Conservation (phyloP, 2,888 invertebrate genomes). For the Morpho helenor region DNA sequence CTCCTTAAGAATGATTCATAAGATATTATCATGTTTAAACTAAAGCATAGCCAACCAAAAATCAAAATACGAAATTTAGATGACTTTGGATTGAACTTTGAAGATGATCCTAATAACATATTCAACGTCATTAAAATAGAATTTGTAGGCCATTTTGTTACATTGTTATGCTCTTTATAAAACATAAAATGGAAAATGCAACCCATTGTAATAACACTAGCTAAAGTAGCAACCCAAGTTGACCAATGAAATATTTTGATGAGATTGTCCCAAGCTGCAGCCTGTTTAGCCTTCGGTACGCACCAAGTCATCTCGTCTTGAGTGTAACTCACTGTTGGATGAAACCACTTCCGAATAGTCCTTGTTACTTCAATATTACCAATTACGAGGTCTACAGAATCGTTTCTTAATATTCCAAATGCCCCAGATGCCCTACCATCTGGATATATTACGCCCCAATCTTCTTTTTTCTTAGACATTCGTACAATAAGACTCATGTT, state of each 20-base stretch:
- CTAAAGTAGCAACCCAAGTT: conserved; percentile 63
- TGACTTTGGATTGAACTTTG: conserved; percentile 57
- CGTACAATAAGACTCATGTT: conserved; percentile 64
- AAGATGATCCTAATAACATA: conserved; percentile 71
- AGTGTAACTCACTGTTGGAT: conserved; percentile 67
- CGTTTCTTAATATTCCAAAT: conserved; percentile 49
- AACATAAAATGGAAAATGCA: conserved; percentile 59
- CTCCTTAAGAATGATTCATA: conserved; percentile 74
- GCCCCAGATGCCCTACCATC: conserved; percentile 65
- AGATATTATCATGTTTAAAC: conserved; percentile 70
- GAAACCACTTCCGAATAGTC: conserved; percentile 62
- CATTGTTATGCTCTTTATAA: conserved; percentile 50
- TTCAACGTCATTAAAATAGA: conserved; percentile 67
- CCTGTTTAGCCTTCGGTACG: conserved; percentile 59
- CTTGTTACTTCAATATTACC: conserved; percentile 72
- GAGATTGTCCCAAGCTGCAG: conserved; percentile 68
- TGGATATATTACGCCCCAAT: conserved; percentile 57
- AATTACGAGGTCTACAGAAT: conserved; percentile 58
- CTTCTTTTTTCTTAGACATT: conserved; percentile 56
- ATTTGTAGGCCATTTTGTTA: conserved; percentile 68
- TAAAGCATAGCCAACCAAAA: conserved; percentile 69
- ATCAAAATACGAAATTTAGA: conserved; percentile 64
- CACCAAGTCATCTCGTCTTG: conserved; percentile 76
- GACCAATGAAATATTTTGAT: conserved; percentile 71
- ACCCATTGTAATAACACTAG: conserved; percentile 55